Conservation (phyloP, 2,888 invertebrate genomes). For the Lepidocyrtoides sp. region DNA sequence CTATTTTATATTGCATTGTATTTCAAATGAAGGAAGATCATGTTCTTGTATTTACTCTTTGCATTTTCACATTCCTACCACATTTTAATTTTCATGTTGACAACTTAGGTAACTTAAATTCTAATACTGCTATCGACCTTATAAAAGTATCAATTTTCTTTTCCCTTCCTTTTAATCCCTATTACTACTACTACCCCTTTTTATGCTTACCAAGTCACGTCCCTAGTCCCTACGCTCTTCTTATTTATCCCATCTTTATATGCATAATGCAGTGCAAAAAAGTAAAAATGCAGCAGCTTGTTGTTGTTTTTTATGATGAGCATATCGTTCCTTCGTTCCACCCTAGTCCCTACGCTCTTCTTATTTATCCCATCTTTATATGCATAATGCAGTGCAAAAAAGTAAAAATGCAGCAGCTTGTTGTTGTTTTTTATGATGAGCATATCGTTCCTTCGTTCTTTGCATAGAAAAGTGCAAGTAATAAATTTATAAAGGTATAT, state of each 20-base stretch:
- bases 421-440: too few relatives aligned
- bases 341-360: not conserved
- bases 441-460: too few relatives aligned
- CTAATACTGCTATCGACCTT: not conserved
- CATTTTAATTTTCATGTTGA: not conserved
- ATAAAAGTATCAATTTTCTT: not conserved
- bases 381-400: not conserved
- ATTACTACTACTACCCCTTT: too few relatives aligned
- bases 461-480: too few relatives aligned
- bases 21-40: slow-evolving; percentile 20
- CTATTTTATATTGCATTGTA: not conserved
- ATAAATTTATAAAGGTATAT: too few relatives aligned
- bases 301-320: too few relatives aligned
- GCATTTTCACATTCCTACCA: not conserved
- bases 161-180: not conserved
- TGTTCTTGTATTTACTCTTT: not conserved
- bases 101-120: not conserved
- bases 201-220: not conserved
- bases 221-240: not conserved
- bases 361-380: not conserved
- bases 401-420: not conserved
- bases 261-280: not conserved
- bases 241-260: not conserved
- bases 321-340: too few relatives aligned
- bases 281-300: not conserved